Base-by-base conservation (phyloP, 2,797 vertebrate genomes). In the Pseudotriccus pelzelni region DNA sequence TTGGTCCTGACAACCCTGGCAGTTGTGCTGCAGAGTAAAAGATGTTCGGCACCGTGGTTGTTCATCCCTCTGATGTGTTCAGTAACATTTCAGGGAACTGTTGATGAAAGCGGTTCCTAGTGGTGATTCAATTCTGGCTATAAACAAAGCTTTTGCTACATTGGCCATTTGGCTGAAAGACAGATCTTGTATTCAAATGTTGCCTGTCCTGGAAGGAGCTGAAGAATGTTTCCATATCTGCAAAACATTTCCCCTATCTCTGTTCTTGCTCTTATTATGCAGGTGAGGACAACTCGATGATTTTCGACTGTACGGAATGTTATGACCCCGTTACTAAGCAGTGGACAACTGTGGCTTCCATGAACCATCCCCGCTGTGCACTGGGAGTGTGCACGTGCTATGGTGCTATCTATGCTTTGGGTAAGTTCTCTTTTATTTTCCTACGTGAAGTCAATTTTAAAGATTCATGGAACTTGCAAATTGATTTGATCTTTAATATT, bases 271-370 rank as follows among this genome's bases (percentile, higher is more conserved):
- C 49, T 88, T 91, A 47, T 25, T 94, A 46, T 34, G 23, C 90
- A 99, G 99, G 99, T 82, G 99, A 99, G 96, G 99, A 99, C 89
- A 98, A 99, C 93, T 99, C 99, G 0, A 99, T 99, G 99, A 99
- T 99, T 94, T 99, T 99, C 96, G 99, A 99, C 97, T 99, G 99
- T 96, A 98, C 99, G 2, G 99, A 99, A 96, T 98, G 99, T 92
- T 99, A 99, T 5, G 99, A 99, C 97, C 99, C 99, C 13, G 98
- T 99, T 89, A 99, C 98, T 41, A 99, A 99, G 93, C 99, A 99
- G 94, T 99, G 99, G 99, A 98, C 99, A 4, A 98, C 99, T 11
- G 99, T 99, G 77, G 98, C 99, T 17, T 99, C 99, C 34, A 98
- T 99, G 96, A 99, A 98, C 94, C 98, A 98, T 63, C 99, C 99